Percentiles rank a stretch among this genome's conserved stretches.
Evolutionary conservation across 2,797 vertebrate species (phyloP).

Genomic region (Bucorvus abyssinicus): DNA sequence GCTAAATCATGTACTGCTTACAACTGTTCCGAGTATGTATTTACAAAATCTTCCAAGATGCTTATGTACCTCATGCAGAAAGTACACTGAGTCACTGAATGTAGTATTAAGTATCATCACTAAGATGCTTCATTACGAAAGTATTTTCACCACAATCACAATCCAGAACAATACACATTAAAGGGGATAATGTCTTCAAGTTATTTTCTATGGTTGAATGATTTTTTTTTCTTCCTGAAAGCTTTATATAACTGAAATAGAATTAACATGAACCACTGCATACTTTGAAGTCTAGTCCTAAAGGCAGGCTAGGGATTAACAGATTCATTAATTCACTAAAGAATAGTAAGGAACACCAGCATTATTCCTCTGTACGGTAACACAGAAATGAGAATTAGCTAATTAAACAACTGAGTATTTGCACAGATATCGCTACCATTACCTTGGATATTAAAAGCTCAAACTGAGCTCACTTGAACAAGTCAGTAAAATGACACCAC

Average conservation of each 20-base stretch:
- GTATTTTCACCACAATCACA: conserved; percentile 16
- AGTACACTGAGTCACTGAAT: background rate
- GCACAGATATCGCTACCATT: background rate
- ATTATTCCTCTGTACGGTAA: background rate
- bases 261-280: background rate
- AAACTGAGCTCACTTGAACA: background rate
- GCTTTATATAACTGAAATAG: background rate
- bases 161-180: conserved; percentile 3
- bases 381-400: background rate
- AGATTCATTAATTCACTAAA: background rate
- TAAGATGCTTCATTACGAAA: background rate
- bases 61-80: background rate
- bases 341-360: background rate
- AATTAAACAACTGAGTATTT: background rate
- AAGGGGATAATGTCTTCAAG: background rate
- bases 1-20: background rate
- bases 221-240: background rate
- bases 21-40: background rate
- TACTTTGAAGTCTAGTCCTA: background rate
- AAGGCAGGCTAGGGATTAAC: background rate
- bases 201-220: background rate
- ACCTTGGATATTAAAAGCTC: background rate
- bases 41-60: background rate
- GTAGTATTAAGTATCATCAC: background rate
- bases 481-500: background rate